Percentiles rank a stretch among this genome's conserved stretches.
Evolutionary conservation across 2,888 invertebrate species (phyloP).

Genomic region (Apodemia hepburni): DNA sequence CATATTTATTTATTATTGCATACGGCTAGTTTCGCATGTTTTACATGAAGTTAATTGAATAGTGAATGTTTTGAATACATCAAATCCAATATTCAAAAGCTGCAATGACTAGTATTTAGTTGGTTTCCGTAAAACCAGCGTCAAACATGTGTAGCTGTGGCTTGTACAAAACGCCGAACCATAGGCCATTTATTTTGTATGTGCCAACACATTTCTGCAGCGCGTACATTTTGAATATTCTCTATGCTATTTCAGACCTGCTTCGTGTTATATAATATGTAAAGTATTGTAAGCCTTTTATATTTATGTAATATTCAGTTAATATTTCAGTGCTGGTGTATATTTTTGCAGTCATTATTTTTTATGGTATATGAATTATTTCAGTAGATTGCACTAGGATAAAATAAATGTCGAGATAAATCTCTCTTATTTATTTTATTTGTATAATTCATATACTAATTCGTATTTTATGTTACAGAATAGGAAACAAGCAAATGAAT

Average conservation of each 20-base stretch:
- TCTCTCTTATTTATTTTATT: too few relatives aligned
- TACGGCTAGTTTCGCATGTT: too few relatives aligned
- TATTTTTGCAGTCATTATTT: too few relatives aligned
- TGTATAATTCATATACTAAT: too few relatives aligned
- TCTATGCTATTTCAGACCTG: slow-evolving; percentile 7
- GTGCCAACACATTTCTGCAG: slow-evolving; percentile 8
- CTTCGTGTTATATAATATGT: not conserved
- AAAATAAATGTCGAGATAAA: too few relatives aligned
- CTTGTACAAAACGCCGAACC: slow-evolving; percentile 8
- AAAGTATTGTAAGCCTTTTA: not conserved
- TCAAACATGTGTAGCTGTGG: slow-evolving; percentile 10
- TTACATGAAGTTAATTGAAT: not conserved
- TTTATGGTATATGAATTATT: too few relatives aligned
- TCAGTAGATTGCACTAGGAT: too few relatives aligned
- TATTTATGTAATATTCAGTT: not conserved
- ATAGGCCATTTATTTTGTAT: slow-evolving; percentile 14
- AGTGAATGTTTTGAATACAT: not conserved
- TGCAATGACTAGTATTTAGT: slow-evolving; percentile 1
- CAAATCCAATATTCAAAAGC: slow-evolving; percentile 5
- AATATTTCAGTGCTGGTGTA: not conserved
- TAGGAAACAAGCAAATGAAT: too few relatives aligned
- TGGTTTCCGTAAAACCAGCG: not conserved
- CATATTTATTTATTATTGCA: not conserved
- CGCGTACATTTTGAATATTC: slow-evolving; percentile 12
- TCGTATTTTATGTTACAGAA: too few relatives aligned